Percentiles rank a stretch among this genome's conserved stretches.
These are phyloP conservation scores for Thumatha senex DNA, from an alignment of 2,888 invertebrate genomes.

Conservation along the genomic window DNA sequence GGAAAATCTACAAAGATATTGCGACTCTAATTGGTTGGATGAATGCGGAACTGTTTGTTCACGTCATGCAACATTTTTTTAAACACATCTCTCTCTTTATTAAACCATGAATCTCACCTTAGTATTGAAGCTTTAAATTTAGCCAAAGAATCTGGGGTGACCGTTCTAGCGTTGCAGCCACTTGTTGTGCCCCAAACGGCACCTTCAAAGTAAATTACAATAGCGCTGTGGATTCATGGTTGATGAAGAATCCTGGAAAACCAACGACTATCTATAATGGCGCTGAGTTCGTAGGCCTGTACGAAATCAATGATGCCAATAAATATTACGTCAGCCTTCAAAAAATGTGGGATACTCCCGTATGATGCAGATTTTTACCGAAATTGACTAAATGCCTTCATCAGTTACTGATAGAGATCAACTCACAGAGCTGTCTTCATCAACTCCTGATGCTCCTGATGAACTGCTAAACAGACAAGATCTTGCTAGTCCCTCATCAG, in stretches of 20 bases:
- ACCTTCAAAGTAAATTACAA: conserved; percentile 18
- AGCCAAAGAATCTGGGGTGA: conserved; percentile 25
- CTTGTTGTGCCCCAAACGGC: conserved; percentile 28
- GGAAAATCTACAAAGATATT: conserved; percentile 14
- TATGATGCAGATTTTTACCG: conserved; percentile 2
- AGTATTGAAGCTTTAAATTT: conserved; percentile 25
- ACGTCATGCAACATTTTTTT: conserved; percentile 53
- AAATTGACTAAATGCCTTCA: conserved; percentile 5
- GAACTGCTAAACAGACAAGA: conserved; percentile 13
- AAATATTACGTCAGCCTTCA: conserved; percentile 9
- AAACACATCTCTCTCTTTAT: conserved; percentile 38
- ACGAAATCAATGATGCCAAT: conserved; percentile 9
- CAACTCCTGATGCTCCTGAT: neutral
- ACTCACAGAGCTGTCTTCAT: too few relatives aligned
- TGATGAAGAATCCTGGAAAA: conserved; percentile 24
- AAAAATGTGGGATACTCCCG: conserved; percentile 6
- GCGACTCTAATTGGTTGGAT: conserved; percentile 49
- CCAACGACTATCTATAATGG: conserved; percentile 3
- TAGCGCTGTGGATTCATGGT: conserved; percentile 27
- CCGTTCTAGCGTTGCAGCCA: conserved; percentile 28
- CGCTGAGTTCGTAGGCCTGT: conserved; percentile 28
- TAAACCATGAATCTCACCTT: conserved; percentile 21
- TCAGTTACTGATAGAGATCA: conserved; percentile 2
- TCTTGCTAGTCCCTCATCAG: conserved; percentile 7
- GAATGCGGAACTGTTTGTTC: conserved; percentile 45